Conservation (phyloP, 2,113 vertebrate genomes). For the Rhodinocichla rosea region DNA sequence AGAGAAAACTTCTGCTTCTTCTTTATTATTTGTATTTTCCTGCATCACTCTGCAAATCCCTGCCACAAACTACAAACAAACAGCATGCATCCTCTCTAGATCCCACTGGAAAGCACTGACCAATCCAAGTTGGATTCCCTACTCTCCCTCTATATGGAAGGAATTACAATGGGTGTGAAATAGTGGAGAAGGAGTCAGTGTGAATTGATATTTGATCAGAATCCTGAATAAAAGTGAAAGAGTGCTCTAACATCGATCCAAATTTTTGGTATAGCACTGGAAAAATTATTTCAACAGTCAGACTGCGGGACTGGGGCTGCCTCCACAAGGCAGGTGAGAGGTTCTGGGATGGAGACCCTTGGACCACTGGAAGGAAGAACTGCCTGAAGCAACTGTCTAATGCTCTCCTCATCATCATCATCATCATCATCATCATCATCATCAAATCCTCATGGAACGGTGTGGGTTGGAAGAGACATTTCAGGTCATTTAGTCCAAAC, state of each 20-base stretch:
- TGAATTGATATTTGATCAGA: background rate
- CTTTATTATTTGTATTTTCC: background rate
- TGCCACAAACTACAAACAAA: background rate
- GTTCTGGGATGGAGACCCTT: background rate
- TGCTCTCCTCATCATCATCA: background rate
- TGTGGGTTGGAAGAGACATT: background rate
- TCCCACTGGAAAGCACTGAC: background rate
- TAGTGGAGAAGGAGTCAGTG: background rate
- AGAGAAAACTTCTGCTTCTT: background rate
- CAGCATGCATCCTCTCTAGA: background rate
- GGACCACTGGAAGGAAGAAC: background rate
- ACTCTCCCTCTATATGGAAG: background rate
- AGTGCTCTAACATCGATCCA: background rate
- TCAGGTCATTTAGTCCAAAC: background rate
- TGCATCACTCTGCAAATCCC: background rate
- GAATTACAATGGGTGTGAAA: background rate
- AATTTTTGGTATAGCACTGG: background rate
- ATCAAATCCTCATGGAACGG: background rate
- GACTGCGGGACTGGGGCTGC: background rate
- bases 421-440: background rate
- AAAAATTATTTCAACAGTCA: background rate
- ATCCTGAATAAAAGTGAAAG: background rate
- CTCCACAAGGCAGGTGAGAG: background rate
- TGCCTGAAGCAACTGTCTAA: background rate
- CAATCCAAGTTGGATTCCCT: background rate